Percentiles rank a stretch among this genome's conserved stretches.
phyloP scores from a whole-genome alignment of 2,113 vertebrate genomes.

The Glaucidium brasilianum region DNA sequence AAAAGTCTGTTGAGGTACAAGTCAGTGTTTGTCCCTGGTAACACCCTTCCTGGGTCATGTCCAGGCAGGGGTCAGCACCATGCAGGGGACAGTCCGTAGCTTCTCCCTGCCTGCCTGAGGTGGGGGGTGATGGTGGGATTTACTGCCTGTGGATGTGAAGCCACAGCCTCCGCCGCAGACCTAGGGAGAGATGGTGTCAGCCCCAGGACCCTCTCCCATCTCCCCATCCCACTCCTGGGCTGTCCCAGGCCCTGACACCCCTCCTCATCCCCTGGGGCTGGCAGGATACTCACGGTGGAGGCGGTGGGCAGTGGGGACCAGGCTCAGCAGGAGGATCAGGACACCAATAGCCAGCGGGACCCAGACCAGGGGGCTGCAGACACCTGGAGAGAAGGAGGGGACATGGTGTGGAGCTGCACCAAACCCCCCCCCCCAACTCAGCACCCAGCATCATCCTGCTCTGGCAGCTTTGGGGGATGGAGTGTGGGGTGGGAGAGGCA shows the following conservation, averaged over 20 bases:
- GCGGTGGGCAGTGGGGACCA: neutral
- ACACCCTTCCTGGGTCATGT: neutral
- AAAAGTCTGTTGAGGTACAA: neutral
- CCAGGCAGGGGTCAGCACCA: neutral
- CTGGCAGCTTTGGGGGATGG: neutral
- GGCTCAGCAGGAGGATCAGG: conserved; percentile 12
- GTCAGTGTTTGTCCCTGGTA: rapidly evolving
- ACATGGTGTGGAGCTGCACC: neutral
- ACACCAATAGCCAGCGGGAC: neutral
- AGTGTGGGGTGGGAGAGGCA: neutral
- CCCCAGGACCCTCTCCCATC: neutral
- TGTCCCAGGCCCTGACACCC: neutral
- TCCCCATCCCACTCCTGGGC: neutral
- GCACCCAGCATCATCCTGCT: neutral
- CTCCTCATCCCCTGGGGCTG: rapidly evolving
- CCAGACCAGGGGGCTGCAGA: conserved; percentile 48
- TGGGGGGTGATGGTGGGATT: neutral
- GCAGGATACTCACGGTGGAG: conserved; percentile 14
- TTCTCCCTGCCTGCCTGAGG: neutral
- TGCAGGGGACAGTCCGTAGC: neutral
- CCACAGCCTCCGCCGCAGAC: conserved; percentile 20
- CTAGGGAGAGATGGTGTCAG: neutral
- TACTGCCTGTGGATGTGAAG: conserved; percentile 13
- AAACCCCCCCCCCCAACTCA: neutral
- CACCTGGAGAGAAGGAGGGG: neutral